These are phyloP conservation scores for Yponomeuta plumbellus DNA, from an alignment of 2,888 invertebrate genomes.

Conservation along the genomic window DNA sequence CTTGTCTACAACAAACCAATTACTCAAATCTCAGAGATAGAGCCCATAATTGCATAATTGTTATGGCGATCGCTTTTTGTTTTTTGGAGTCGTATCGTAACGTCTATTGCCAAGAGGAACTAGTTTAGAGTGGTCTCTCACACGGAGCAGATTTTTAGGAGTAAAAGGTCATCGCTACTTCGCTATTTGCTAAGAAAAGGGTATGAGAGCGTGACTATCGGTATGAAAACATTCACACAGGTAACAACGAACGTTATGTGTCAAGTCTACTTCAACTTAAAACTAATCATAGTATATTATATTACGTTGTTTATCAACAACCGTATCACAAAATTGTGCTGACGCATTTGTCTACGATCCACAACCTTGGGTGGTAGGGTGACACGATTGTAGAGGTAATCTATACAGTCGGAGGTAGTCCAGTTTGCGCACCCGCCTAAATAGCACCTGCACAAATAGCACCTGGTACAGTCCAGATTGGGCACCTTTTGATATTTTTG, in stretches of 20 bases:
- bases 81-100: background rate
- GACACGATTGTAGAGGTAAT: too few species aligned
- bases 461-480: too few species aligned
- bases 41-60: background rate
- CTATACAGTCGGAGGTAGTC: too few species aligned
- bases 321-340: too few species aligned
- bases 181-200: background rate
- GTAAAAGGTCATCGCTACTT: background rate
- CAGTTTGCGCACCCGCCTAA: too few species aligned
- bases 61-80: background rate
- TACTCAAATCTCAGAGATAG: background rate
- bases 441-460: too few species aligned
- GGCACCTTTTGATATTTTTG: too few species aligned
- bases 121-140: background rate
- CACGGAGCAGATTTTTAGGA: background rate
- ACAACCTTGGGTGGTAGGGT: too few species aligned
- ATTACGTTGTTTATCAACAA: too few species aligned
- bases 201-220: background rate
- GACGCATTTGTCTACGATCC: too few species aligned
- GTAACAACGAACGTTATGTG: background rate
- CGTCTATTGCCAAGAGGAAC: background rate
- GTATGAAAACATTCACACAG: background rate
- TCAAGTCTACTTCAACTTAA: too few species aligned
- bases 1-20: conserved; percentile 64
- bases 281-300: too few species aligned